Evolutionary conservation across 2,113 vertebrate genomes (phyloP).

Genomic region (Mobula birostris): DNA sequence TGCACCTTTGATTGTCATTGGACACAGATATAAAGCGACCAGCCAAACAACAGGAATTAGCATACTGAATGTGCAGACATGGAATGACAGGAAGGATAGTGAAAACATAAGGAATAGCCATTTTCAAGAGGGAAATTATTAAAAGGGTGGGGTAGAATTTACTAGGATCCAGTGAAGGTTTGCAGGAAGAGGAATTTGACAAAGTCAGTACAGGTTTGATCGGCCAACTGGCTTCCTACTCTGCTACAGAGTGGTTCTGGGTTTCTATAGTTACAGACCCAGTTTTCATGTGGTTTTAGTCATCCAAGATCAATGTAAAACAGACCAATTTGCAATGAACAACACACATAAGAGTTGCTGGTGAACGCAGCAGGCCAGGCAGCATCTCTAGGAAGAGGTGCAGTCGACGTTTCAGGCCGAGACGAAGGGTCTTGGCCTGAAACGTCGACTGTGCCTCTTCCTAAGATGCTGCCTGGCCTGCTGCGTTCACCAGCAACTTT

Average conservation of each 20-base stretch:
- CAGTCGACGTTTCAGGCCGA: no score
- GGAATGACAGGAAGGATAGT: not conserved
- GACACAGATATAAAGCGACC: not conserved
- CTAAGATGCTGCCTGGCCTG: no score
- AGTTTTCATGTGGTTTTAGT: not conserved
- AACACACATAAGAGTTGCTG: no score
- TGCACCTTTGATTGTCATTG: not conserved
- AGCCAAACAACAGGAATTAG: not conserved
- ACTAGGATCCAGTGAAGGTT: no score
- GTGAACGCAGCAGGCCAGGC: no score
- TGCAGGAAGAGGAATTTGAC: no score
- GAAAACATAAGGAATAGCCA: not conserved
- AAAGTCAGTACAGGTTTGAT: not conserved
- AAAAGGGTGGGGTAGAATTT: not conserved
- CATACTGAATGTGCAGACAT: not conserved
- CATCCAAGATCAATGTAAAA: not conserved
- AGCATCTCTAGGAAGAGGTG: no score
- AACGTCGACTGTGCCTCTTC: no score
- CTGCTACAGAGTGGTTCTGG: not conserved
- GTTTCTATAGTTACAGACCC: not conserved
- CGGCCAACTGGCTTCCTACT: not conserved
- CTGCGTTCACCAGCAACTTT: no score
- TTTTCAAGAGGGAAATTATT: not conserved
- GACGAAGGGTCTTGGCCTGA: no score
- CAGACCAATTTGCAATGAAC: no score